These are phyloP conservation scores for Anhinga anhinga DNA, from an alignment of 2,113 vertebrate species.

Conservation along the genomic window DNA sequence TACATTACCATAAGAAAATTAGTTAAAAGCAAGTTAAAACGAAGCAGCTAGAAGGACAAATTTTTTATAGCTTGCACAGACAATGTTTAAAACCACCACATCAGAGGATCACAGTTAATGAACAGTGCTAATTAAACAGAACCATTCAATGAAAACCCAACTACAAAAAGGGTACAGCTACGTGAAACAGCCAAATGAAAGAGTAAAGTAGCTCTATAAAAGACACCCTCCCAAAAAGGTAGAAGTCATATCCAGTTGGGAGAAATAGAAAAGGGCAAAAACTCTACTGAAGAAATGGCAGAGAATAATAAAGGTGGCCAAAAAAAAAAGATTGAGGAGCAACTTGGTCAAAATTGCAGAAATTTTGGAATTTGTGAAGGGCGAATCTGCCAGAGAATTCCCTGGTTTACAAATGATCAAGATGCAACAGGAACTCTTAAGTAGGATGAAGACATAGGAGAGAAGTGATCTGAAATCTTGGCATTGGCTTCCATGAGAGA, in stretches of 20 bases:
- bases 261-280: background rate
- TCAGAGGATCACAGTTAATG: slow-evolving; percentile 30
- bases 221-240: background rate
- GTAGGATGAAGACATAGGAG: background rate
- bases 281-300: background rate
- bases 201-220: background rate
- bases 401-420: background rate
- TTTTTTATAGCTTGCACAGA: background rate
- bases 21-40: slow-evolving; percentile 21
- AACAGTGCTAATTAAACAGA: slow-evolving; percentile 42
- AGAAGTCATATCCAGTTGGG: background rate
- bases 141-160: slow-evolving; percentile 11
- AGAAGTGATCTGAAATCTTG: background rate
- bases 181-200: background rate
- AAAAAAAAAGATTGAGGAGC: background rate
- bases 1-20: background rate
- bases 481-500: background rate
- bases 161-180: slow-evolving; percentile 11
- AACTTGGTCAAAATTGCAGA: background rate
- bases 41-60: background rate
- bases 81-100: slow-evolving; percentile 60
- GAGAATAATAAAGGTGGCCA: background rate
- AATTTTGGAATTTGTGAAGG: background rate
- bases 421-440: background rate
- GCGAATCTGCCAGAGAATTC: background rate